phyloP scores from a whole-genome alignment of 1,140 invertebrate species.

The Caenorhabditis remanei region DNA sequence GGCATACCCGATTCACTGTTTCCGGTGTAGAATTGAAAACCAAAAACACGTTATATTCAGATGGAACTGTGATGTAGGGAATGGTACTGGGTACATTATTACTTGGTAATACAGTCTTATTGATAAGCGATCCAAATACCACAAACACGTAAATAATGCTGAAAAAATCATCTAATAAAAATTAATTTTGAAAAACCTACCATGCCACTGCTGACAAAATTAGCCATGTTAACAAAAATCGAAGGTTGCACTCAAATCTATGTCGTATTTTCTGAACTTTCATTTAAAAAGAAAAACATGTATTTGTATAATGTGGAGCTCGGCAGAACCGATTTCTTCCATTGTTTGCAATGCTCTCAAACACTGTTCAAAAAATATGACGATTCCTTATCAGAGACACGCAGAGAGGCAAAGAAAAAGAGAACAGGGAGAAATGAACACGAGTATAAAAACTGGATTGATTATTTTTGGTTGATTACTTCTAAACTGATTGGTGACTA shows the following conservation, averaged over 20 bases:
- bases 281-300: slow-evolving; percentile 18
- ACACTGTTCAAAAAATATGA: background rate
- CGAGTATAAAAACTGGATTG: slow-evolving; percentile 24
- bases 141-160: slow-evolving; percentile 42
- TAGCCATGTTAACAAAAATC: slow-evolving; percentile 28
- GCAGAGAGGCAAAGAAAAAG: background rate
- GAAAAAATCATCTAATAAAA: slow-evolving; percentile 1
- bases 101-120: slow-evolving; percentile 28
- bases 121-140: slow-evolving; percentile 17
- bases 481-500: background rate
- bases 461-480: slow-evolving; percentile 14
- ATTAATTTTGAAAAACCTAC: background rate
- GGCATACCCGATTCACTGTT: background rate
- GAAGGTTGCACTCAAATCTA: slow-evolving; percentile 24
- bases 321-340: background rate
- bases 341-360: slow-evolving; percentile 36
- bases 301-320: background rate
- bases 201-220: slow-evolving; percentile 22
- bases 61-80: slow-evolving; percentile 30
- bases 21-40: background rate
- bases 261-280: slow-evolving; percentile 33
- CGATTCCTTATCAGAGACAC: slow-evolving; percentile 18
- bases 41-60: slow-evolving; percentile 21
- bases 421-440: background rate
- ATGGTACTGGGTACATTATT: slow-evolving; percentile 31